Conservation (phyloP, 2,113 vertebrate genomes). For the Xiphophorus maculatus region DNA sequence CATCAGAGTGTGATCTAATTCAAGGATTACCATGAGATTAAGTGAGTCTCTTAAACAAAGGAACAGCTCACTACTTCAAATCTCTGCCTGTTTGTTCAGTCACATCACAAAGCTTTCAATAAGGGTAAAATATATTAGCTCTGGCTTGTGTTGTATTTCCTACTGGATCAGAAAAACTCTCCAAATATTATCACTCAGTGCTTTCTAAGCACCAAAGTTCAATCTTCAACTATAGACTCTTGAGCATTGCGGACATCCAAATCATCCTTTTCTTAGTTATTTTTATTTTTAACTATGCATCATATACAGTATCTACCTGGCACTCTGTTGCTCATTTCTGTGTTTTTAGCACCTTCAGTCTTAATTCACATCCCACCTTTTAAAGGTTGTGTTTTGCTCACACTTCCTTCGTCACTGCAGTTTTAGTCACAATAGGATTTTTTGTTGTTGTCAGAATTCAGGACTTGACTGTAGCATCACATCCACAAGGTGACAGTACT, state of each 20-base stretch:
- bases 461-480: too few species aligned
- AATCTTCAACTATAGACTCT: not conserved
- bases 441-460: too few species aligned
- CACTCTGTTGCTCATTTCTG: not conserved
- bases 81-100: slow-evolving; percentile 55
- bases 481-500: too few species aligned
- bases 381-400: not conserved
- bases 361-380: not conserved
- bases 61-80: slow-evolving; percentile 48
- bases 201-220: not conserved
- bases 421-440: not conserved
- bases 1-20: slow-evolving; percentile 68
- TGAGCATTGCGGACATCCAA: not conserved
- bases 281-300: not conserved
- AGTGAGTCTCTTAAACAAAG: slow-evolving; percentile 60
- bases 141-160: not conserved
- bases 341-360: not conserved
- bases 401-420: not conserved
- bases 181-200: not conserved
- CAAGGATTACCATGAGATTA: slow-evolving; percentile 71
- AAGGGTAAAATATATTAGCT: not conserved
- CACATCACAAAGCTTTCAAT: slow-evolving; percentile 21
- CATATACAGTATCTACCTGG: not conserved
- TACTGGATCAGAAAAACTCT: not conserved
- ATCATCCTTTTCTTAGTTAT: not conserved